Evolutionary conservation across 2,888 invertebrate genomes (phyloP), one percentile per base, ranked within the genome.

Genomic region (Nysson spinosus): DNA sequence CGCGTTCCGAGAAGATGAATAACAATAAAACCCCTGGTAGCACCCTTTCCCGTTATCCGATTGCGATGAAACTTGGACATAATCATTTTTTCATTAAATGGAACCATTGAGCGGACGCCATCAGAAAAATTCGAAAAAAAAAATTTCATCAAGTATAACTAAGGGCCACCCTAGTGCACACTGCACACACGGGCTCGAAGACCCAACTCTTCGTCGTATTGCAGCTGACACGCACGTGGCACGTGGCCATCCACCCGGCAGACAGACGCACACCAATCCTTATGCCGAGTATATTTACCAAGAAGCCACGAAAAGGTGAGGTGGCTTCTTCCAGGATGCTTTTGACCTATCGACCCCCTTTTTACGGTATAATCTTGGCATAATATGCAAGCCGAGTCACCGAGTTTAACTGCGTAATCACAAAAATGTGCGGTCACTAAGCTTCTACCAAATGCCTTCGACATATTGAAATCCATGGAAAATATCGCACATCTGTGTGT

Each of bases 191-290:
- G 67, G 54, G 58, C 57, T 63, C 60, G 63, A 62, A 60, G 68
- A 52, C 61, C 56, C 32, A 43, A 42, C 55, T 69, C 58, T 55
- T 55, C 39, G 51, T 73, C 77, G 71, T 73, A 69, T 56, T 50
- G 77, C 77, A 77, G 77, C 77, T 77, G 77, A 77, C 77, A 74
- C 72, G 66, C 64, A 69, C 70, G 72, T 66, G 70, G 60, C 77
- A 77, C 77, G 77, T 77, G 77, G 69, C 75, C 55, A 49, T 56
- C 57, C 75, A 72, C 61, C 72, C 62, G 68, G 55, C 69, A 63
- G 57, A 69, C 65, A 30, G 60, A 54, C 63, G 61, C 57, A 51
- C 52, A 28, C 26, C 19, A 3, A 20, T 24, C 4, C 24, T 17
- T 20, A 22, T 20, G 16, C 5, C 12, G 34, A 28, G 39, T 61